Percentiles rank a stretch among this genome's conserved stretches.
These are phyloP conservation scores for Dromococcyx pavoninus DNA, from an alignment of 2,797 vertebrate genomes.

Conservation along the genomic window DNA sequence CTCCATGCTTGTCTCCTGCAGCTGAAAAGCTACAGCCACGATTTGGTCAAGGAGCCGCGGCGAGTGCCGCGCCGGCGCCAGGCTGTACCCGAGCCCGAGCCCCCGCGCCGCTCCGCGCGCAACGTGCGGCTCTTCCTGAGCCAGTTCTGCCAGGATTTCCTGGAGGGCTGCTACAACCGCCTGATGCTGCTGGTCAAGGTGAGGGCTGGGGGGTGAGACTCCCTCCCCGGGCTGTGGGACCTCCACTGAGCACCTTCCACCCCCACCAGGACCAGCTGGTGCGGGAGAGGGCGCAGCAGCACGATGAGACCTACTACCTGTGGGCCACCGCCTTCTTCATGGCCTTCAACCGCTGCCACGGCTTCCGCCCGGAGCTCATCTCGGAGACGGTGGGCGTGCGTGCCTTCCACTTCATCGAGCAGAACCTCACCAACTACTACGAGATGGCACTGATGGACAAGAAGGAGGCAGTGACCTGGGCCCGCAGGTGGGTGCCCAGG, in stretches of 20 bases:
- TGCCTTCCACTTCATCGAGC: slow-evolving; percentile 93
- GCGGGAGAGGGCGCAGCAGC: slow-evolving; percentile 89
- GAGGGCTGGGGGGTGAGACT: neutral
- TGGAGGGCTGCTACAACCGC: slow-evolving; percentile 94
- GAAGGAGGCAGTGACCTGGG: slow-evolving; percentile 91
- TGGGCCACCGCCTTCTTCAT: slow-evolving; percentile 97
- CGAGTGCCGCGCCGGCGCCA: slow-evolving; percentile 86
- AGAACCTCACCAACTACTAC: slow-evolving; percentile 93
- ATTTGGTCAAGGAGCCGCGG: slow-evolving; percentile 84
- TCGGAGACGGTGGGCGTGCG: slow-evolving; percentile 93
- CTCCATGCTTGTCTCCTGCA: neutral
- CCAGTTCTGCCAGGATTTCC: slow-evolving; percentile 90
- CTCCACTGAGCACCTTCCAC: accelerated
- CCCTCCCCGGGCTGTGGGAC: accelerated
- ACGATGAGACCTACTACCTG: slow-evolving; percentile 95
- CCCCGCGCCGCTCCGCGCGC: slow-evolving; percentile 83
- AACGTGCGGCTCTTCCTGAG: slow-evolving; percentile 91
- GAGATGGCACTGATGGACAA: slow-evolving; percentile 94
- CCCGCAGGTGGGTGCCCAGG: slow-evolving; percentile 82
- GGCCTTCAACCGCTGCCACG: slow-evolving; percentile 91
- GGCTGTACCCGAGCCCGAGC: slow-evolving; percentile 26
- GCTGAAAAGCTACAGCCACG: slow-evolving; percentile 91
- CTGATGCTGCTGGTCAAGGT: slow-evolving; percentile 93
- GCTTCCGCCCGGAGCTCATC: slow-evolving; percentile 89
- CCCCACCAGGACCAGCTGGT: slow-evolving; percentile 83